Conservation (phyloP, 1,140 invertebrate species). For the Coenobita brevimanus region DNA sequence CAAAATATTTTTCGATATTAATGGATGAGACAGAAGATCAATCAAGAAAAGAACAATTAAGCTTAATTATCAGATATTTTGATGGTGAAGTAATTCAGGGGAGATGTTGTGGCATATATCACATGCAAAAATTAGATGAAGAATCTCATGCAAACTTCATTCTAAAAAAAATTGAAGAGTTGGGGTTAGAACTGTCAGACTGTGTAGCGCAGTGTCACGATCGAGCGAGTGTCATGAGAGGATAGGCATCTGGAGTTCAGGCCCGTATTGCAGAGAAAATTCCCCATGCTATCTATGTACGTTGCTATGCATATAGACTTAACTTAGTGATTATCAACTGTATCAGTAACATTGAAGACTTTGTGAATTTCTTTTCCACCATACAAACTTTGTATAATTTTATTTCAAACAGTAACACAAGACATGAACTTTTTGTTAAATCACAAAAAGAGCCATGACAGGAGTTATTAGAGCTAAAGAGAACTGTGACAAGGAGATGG, state of each 20-base stretch:
- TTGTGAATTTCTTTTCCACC: slow-evolving; percentile 35
- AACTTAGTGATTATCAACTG: slow-evolving; percentile 12
- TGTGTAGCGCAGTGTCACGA: slow-evolving; percentile 33
- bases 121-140: slow-evolving; percentile 32
- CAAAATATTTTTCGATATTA: slow-evolving; percentile 28
- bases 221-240: slow-evolving; percentile 31
- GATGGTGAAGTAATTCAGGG: slow-evolving; percentile 36
- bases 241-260: slow-evolving; percentile 30
- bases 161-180: slow-evolving; percentile 8
- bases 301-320: slow-evolving; percentile 33
- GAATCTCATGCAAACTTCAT: slow-evolving; percentile 25
- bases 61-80: not conserved
- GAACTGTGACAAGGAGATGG: slow-evolving; percentile 13
- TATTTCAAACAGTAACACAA: slow-evolving; percentile 36
- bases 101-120: slow-evolving; percentile 26
- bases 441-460: slow-evolving; percentile 28
- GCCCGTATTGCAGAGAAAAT: slow-evolving; percentile 31
- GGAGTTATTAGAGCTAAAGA: not conserved
- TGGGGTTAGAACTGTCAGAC: slow-evolving; percentile 29
- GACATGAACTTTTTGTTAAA: slow-evolving; percentile 31
- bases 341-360: slow-evolving; percentile 30
- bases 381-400: slow-evolving; percentile 28
- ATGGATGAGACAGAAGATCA: slow-evolving; percentile 33
- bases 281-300: slow-evolving; percentile 29
- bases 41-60: slow-evolving; percentile 35